Evolutionary conservation across 2,113 vertebrate genomes (phyloP).

Genomic region (Percina caprodes): DNA sequence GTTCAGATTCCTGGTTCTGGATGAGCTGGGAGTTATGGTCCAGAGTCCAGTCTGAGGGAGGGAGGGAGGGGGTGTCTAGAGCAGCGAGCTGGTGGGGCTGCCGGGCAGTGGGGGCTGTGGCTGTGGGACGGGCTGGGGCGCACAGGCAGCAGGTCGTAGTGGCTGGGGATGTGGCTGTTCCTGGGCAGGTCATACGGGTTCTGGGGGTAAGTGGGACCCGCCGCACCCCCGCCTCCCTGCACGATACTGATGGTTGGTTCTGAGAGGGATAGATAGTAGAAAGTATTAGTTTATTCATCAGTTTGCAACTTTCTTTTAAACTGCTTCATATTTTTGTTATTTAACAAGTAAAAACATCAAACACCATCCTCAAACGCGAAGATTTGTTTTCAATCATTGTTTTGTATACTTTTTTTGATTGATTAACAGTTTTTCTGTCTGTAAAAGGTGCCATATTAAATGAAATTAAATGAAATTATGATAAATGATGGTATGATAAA

Average conservation of each 20-base stretch:
- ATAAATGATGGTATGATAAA: too few relatives aligned
- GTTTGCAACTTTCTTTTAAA: background rate
- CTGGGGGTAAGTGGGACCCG: constrained; percentile 87
- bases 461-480: too few relatives aligned
- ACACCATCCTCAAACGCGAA: too few relatives aligned
- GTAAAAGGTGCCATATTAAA: too few relatives aligned
- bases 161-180: constrained; percentile 94
- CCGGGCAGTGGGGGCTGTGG: constrained; percentile 83
- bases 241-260: constrained; percentile 91
- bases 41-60: background rate
- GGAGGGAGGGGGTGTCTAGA: constrained; percentile 41
- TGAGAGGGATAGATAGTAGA: constrained; percentile 60
- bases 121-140: constrained; percentile 88
- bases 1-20: constrained; percentile 24
- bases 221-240: constrained; percentile 78
- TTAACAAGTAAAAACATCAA: too few relatives aligned
- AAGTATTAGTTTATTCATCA: background rate
- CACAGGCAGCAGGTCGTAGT: constrained; percentile 93
- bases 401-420: too few relatives aligned
- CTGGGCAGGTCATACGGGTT: constrained; percentile 92
- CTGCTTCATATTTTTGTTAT: too few relatives aligned
- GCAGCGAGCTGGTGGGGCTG: constrained; percentile 83
- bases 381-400: too few relatives aligned
- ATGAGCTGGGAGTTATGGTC: constrained; percentile 4
- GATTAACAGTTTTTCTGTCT: too few relatives aligned